A percentile compares a stretch with the other conserved stretches of the same genome.
Conservation (phyloP, 2,888 invertebrate species). For the Junonia oenone region DNA sequence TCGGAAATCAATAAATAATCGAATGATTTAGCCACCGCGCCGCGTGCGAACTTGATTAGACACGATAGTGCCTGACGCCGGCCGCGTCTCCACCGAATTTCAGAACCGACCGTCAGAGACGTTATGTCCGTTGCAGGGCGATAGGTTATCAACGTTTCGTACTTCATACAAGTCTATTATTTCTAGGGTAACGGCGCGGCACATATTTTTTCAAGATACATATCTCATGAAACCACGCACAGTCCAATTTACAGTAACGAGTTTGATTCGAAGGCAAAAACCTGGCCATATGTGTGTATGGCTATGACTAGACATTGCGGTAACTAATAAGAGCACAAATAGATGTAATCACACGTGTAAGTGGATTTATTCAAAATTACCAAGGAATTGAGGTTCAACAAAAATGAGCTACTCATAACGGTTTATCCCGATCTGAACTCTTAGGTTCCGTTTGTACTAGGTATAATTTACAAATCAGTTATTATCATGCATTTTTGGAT, state of each 20-base stretch:
- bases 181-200: constrained; percentile 62
- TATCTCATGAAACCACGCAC: constrained; percentile 60
- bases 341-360: constrained; percentile 13
- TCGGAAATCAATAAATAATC: constrained; percentile 80
- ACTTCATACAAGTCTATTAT: constrained; percentile 63
- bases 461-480: not conserved
- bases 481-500: not conserved
- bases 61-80: constrained; percentile 69
- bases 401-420: constrained; percentile 4
- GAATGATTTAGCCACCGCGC: constrained; percentile 78
- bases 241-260: constrained; percentile 58
- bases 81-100: constrained; percentile 56
- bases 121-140: constrained; percentile 42
- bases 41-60: constrained; percentile 79
- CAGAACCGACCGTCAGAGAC: constrained; percentile 30
- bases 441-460: not conserved
- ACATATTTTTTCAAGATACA: constrained; percentile 64
- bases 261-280: constrained; percentile 53
- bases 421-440: not conserved
- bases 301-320: constrained; percentile 35
- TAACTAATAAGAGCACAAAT: constrained; percentile 22
- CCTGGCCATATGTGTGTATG: constrained; percentile 34
- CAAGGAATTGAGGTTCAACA: constrained; percentile 11
- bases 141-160: constrained; percentile 66
- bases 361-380: constrained; percentile 15